A percentile compares a stretch with the other conserved stretches of the same genome.
Evolutionary conservation across 2,888 invertebrate genomes (phyloP).

Genomic region (Beris chalybata): DNA sequence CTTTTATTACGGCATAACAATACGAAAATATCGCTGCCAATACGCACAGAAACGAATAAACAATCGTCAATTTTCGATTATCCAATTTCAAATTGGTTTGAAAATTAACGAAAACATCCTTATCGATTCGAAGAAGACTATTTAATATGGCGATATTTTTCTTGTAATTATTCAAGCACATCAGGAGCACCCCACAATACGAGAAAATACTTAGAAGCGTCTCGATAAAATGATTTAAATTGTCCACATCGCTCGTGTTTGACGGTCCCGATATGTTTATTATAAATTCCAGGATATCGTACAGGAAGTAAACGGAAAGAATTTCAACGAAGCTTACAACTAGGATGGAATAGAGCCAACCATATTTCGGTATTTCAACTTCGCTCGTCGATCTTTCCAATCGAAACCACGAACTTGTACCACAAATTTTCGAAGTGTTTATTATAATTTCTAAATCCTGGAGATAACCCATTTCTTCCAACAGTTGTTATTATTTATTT

Average conservation of each 20-base stretch:
- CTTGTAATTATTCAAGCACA: constrained; percentile 43
- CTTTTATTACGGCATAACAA: constrained; percentile 12
- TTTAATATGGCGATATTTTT: constrained; percentile 44
- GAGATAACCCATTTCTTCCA: constrained; percentile 18
- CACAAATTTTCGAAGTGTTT: constrained; percentile 13
- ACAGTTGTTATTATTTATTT: too few relatives aligned
- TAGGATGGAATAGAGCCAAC: constrained; percentile 13
- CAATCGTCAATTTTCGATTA: not conserved
- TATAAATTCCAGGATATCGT: constrained; percentile 18
- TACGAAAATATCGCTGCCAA: constrained; percentile 10
- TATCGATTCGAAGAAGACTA: constrained; percentile 16
- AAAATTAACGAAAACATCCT: constrained; percentile 13
- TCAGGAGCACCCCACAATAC: constrained; percentile 45
- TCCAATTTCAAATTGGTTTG: constrained; percentile 7
- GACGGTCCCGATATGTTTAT: constrained; percentile 32
- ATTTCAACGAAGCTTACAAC: constrained; percentile 8
- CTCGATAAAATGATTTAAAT: constrained; percentile 25
- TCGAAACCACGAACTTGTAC: constrained; percentile 1
- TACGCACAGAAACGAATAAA: constrained; percentile 1
- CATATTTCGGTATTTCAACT: not conserved
- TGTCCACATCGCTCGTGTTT: constrained; percentile 39
- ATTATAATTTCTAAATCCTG: constrained; percentile 11
- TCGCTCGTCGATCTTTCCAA: not conserved
- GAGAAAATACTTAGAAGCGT: constrained; percentile 37
- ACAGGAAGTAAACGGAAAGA: constrained; percentile 15